A percentile compares a stretch with the other conserved stretches of the same genome.
Evolutionary conservation across 2,888 invertebrate genomes (phyloP).

Genomic region (Idaea biselata): DNA sequence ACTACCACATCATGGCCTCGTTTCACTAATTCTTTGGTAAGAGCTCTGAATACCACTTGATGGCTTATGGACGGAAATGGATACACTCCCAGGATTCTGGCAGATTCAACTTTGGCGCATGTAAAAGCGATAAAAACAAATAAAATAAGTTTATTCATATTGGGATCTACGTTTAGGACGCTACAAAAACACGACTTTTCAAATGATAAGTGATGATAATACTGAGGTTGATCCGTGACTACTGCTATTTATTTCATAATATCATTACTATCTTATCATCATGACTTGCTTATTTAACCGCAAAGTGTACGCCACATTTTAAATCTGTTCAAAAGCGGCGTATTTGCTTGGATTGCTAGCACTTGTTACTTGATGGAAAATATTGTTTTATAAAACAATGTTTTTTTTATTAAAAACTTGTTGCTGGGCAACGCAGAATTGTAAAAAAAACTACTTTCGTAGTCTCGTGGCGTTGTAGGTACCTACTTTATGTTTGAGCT

Average conservation of each 20-base stretch:
- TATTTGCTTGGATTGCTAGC: not conserved
- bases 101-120: conserved; percentile 9
- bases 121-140: not conserved
- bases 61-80: conserved; percentile 32
- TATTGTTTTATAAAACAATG: too few species aligned
- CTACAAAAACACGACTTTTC: not conserved
- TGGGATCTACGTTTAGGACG: not conserved
- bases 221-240: not conserved
- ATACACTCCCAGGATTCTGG: conserved; percentile 25
- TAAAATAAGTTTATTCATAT: not conserved
- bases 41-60: conserved; percentile 37
- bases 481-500: not conserved
- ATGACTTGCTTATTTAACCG: not conserved
- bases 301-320: not conserved
- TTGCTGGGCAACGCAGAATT: too few species aligned
- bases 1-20: conserved; percentile 59
- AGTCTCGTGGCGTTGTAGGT: not conserved
- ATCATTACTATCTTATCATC: not conserved
- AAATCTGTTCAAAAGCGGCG: not conserved
- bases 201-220: not conserved
- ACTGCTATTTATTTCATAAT: not conserved
- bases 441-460: not conserved
- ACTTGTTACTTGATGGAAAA: not conserved
- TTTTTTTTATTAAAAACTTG: not conserved
- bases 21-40: conserved; percentile 47